Evolutionary conservation across 2,113 vertebrate genomes (phyloP), one percentile per base, ranked within the genome.

Genomic region (Misgurnus anguillicaudatus): DNA sequence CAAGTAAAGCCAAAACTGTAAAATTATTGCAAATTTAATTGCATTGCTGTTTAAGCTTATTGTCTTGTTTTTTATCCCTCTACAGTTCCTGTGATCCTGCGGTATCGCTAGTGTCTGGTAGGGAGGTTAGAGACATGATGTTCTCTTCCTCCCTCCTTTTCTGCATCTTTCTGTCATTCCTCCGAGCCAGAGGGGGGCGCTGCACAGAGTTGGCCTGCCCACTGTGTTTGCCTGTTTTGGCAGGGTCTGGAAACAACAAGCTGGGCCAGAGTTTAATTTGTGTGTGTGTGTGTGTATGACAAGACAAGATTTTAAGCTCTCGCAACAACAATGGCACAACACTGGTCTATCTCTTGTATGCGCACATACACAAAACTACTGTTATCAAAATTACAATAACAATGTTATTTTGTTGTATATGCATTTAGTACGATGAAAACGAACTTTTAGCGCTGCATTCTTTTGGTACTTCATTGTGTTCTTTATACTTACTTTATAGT

Each of bases 71-170:
- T 73, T 21, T 71, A 57, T 70, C 42, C 17, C 9, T 62, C 14
- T 68, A 1, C 62, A 94, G 93, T 94, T 87, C 92, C 93, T 67
- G 89, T 94, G 63, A 92, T 94, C 83, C 74, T 94, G 77, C 87
- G 88, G 75, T 91, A 92, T 86, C 91, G 85, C 82, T 92, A 94
- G 85, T 80, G 76, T 85, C 78, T 65, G 66, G 53, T 8, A 4
- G 73, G 81, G 84, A 86, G 79, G 87, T 64, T 42, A 77, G 42
- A 76, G 68, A 45, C 6, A 10, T 17, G 21, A 60, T 55, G 45
- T 79, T 63, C 48, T 80, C 81, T 66, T 86, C 80, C 79, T 85
- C 84, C 61, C 60, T 66, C 70, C 69, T 58, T 65, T 72, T 48
- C 58, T 69, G 60, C 68, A 65, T 80, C 47, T 65, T 66, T 64